These are phyloP conservation scores for Uloborus diversus DNA, from an alignment of 1,140 invertebrate species.

Conservation along the genomic window DNA sequence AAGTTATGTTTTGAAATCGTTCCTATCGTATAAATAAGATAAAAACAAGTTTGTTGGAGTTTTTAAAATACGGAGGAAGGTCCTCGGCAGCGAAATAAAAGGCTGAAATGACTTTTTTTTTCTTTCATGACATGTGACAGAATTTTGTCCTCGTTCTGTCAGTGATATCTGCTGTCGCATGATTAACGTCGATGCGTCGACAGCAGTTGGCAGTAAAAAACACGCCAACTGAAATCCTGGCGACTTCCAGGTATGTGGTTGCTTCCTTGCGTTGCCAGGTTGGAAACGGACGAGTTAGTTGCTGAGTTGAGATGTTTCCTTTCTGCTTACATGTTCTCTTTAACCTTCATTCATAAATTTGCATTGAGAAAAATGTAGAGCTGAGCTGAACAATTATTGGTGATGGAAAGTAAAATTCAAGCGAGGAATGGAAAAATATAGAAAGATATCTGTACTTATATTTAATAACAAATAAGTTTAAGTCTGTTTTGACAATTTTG, in stretches of 20 bases:
- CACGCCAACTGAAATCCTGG: background rate
- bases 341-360: slow-evolving; percentile 13
- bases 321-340: slow-evolving; percentile 25
- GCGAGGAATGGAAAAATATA: too few relatives aligned
- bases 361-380: too few relatives aligned
- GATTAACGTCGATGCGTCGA: slow-evolving; percentile 33
- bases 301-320: background rate
- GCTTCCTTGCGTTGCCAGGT: slow-evolving; percentile 3
- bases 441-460: too few relatives aligned
- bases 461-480: background rate
- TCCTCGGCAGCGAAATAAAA: too few relatives aligned
- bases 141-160: slow-evolving; percentile 37
- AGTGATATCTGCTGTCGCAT: slow-evolving; percentile 33
- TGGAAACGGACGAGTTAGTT: background rate
- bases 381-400: too few relatives aligned
- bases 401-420: too few relatives aligned
- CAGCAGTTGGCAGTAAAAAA: slow-evolving; percentile 26
- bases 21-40: too few relatives aligned
- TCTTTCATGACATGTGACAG: slow-evolving; percentile 6
- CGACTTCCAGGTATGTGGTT: too few relatives aligned
- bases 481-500: background rate
- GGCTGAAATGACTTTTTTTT: too few relatives aligned
- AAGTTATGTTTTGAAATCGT: too few relatives aligned
- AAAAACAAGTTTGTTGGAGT: too few relatives aligned
- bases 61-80: too few relatives aligned